Conservation (phyloP, 2,113 vertebrate genomes). For the Vulpes ferrilata region DNA sequence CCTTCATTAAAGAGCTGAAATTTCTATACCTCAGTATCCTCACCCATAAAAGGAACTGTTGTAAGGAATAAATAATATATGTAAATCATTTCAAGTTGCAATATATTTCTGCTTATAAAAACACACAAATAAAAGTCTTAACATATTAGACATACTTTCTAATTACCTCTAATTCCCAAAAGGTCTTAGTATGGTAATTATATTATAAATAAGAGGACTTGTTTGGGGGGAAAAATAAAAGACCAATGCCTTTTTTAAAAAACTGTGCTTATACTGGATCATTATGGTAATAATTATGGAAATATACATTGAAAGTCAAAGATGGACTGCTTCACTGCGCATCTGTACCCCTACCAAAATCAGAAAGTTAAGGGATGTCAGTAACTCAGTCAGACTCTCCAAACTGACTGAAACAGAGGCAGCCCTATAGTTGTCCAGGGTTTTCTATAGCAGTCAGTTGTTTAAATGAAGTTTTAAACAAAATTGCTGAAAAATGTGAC, state of each 20-base stretch:
- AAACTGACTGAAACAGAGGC: slow-evolving; percentile 53
- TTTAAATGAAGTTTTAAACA: slow-evolving; percentile 75
- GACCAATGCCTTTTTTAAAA: background rate
- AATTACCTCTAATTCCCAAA: background rate
- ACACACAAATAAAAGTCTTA: background rate
- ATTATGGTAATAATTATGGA: background rate
- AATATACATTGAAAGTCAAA: background rate
- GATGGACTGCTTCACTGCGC: background rate
- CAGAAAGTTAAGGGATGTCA: slow-evolving; percentile 40
- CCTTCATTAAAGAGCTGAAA: background rate
- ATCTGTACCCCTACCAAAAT: background rate
- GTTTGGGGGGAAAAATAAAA: too few species aligned
- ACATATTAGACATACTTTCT: background rate
- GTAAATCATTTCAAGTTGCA: background rate
- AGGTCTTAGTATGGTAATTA: background rate
- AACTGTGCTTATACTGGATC: background rate
- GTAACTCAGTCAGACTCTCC: slow-evolving; percentile 46
- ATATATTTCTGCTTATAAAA: background rate
- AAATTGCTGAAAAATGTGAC: slow-evolving; percentile 64
- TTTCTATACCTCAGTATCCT: background rate
- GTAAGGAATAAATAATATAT: background rate
- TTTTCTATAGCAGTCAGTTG: slow-evolving; percentile 66
- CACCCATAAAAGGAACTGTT: background rate
- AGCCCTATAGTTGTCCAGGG: background rate
- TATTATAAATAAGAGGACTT: background rate